Percentiles rank a stretch among this genome's conserved stretches.
These are phyloP conservation scores for Embidobia sp. DNA, from an alignment of 2,888 invertebrate genomes.

Conservation along the genomic window DNA sequence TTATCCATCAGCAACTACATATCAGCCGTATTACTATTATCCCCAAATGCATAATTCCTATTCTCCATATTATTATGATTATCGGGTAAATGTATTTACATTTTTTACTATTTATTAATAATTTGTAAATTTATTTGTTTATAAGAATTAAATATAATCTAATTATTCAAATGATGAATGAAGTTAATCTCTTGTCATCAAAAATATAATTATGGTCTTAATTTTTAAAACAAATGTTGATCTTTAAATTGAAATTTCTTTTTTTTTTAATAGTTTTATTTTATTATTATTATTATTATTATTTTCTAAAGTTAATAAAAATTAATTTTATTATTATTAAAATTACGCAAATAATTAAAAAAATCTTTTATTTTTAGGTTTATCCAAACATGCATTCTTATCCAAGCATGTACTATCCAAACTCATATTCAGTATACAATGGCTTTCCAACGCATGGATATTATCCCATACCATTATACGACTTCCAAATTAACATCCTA, in stretches of 20 bases:
- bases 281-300: too few relatives aligned
- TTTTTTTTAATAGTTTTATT: too few relatives aligned
- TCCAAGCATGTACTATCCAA: constrained; percentile 21
- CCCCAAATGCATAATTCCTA: constrained; percentile 26
- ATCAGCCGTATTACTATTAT: constrained; percentile 25
- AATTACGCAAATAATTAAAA: too few relatives aligned
- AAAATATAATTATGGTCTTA: too few relatives aligned
- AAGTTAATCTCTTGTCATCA: too few relatives aligned
- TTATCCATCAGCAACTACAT: constrained; percentile 4
- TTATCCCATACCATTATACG: constrained; percentile 32
- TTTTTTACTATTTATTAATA: too few relatives aligned
- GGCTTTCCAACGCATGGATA: constrained; percentile 36
- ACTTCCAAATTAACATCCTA: constrained; percentile 33
- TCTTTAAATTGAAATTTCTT: too few relatives aligned
- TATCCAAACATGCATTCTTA: constrained; percentile 30
- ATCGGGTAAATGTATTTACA: constrained; percentile 14
- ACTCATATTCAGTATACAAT: too few relatives aligned
- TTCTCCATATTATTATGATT: constrained; percentile 34
- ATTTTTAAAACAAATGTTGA: constrained; percentile 1
- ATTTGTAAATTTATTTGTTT: too few relatives aligned
- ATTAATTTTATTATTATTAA: not conserved
- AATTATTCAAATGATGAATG: too few relatives aligned
- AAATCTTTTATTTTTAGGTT: constrained; percentile 16
- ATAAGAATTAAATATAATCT: too few relatives aligned
- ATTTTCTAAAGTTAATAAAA: too few relatives aligned